A percentile compares a stretch with the other conserved stretches of the same genome.
These are phyloP conservation scores for Mustela nigripes DNA, from an alignment of 2,113 vertebrate species.

Conservation along the genomic window DNA sequence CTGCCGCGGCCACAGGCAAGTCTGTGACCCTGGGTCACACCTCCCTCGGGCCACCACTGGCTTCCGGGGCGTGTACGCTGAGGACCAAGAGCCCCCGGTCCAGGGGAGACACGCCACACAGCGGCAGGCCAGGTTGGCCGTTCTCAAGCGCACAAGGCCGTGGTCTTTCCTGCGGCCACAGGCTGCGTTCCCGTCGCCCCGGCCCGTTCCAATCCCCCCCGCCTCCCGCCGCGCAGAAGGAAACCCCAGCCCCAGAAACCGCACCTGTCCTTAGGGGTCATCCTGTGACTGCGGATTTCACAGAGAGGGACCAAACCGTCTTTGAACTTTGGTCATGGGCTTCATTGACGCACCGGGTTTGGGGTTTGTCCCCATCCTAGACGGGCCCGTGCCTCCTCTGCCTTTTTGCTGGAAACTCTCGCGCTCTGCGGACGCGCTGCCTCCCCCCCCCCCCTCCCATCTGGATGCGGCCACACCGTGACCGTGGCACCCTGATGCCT, in stretches of 20 bases:
- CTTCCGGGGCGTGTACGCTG: not conserved
- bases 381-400: too few species aligned
- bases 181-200: not conserved
- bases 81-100: not conserved
- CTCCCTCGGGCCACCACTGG: not conserved
- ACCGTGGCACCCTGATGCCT: not conserved
- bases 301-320: not conserved
- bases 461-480: fast-evolving
- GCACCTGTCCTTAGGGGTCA: not conserved
- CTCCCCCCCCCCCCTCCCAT: not conserved
- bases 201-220: fast-evolving
- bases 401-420: not conserved
- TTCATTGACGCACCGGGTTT: not conserved
- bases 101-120: too few species aligned
- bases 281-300: not conserved
- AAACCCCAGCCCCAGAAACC: not conserved
- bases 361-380: too few species aligned
- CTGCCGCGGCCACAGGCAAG: too few species aligned
- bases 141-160: not conserved
- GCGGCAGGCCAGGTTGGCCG: fast-evolving
- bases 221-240: not conserved
- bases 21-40: not conserved
- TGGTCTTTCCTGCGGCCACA: not conserved
- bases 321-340: not conserved
- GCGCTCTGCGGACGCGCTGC: fast-evolving